Base-by-base conservation (phyloP, 2,888 invertebrate species). In the Acleris holmiana region DNA sequence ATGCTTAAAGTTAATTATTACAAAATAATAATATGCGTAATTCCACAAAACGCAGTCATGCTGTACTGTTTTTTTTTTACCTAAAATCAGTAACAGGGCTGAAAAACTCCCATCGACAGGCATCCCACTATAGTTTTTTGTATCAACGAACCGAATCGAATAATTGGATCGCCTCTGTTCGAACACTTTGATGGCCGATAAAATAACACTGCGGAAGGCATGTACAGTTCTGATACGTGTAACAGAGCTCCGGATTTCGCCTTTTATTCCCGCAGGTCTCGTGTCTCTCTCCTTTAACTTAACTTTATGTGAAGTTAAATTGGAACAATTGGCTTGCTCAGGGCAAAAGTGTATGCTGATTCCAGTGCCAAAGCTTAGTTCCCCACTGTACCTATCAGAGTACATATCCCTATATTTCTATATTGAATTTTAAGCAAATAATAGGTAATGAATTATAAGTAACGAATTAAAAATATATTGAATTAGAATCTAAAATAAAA, bases 51-150 rank as follows among this genome's bases (percentile, higher is more conserved):
- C 35, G 3, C 0, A 35, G 35, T 35, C 10, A 35, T 0, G 4
- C 41, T 0, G 41, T n/a, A 3, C 15, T 6, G 6, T n/a, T 7
- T 44, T 25, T 46, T 18, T 82, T 86, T 44, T 18, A 1, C 40
- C 23, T 19, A 15, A 40, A 53, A 40, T 53, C 40, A 40, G 35
- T 53, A 40, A 44, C 21, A 44, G 10, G 23, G 8, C 21, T 23
- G 41, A 44, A 55, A 44, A 44, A 7, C 10, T 8, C 17, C 2
- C 55, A 23, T 41, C 23, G 23, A n/a, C 23, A 23, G 55, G 15
- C 44, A 23, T 41, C 23, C 41, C 44, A 8, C 23, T 55, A 23
- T 44, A 55, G 55, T 55, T 57, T 53, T 57, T 57, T 57, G 47
- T 57, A 47, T 47, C 46, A 57, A 47, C 18, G 21, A 57, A 47